phyloP scores from a whole-genome alignment of 2,888 invertebrate genomes.

The Drosophila paramelanica region DNA sequence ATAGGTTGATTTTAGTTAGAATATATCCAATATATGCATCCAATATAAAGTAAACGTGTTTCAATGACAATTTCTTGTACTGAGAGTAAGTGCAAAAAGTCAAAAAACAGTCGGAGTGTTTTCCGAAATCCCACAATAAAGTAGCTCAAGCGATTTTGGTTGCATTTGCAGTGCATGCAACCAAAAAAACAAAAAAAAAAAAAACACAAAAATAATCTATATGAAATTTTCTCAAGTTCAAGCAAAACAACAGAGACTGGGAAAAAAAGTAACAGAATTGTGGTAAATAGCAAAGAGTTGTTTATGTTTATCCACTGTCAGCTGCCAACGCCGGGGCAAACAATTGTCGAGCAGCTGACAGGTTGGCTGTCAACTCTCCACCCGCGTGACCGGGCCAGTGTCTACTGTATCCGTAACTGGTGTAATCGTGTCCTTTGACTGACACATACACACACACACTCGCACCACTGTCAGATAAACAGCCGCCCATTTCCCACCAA shows the following conservation, averaged over 20 bases:
- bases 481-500: conserved; percentile 1
- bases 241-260: conserved; percentile 3
- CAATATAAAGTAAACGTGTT: too few relatives aligned
- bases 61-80: too few relatives aligned
- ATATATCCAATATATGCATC: too few relatives aligned
- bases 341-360: conserved; percentile 35
- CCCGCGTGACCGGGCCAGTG: conserved; percentile 56
- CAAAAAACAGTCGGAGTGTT: not conserved
- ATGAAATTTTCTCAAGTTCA: conserved; percentile 14
- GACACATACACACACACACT: conserved; percentile 16
- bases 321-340: conserved; percentile 56
- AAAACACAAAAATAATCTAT: not conserved
- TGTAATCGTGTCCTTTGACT: conserved; percentile 55
- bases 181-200: not conserved
- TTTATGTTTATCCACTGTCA: conserved; percentile 61
- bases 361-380: conserved; percentile 50
- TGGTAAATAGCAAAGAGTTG: conserved; percentile 30
- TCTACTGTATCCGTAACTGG: conserved; percentile 11
- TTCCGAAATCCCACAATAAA: not conserved
- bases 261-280: not conserved
- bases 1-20: too few relatives aligned
- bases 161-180: not conserved
- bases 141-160: not conserved
- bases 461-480: not conserved
- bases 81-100: too few relatives aligned